Evolutionary conservation across 2,797 vertebrate species (phyloP).

Genomic region (Morelia viridis): DNA sequence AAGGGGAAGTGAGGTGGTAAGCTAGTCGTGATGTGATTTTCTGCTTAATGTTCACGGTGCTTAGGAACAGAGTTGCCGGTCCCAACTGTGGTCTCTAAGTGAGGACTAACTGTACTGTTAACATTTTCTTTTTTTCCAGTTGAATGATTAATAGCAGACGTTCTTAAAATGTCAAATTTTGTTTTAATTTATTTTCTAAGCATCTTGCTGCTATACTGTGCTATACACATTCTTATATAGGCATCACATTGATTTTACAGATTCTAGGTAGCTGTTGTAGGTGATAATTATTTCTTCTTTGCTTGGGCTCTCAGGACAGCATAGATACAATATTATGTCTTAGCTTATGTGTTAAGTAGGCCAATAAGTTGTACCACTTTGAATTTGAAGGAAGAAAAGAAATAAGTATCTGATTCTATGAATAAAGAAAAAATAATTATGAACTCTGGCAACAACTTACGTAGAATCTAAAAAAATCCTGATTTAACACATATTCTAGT

Average conservation of each 20-base stretch:
- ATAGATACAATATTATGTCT: not conserved
- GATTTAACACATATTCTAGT: not conserved
- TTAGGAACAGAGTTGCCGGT: too few relatives aligned
- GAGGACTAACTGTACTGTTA: not conserved
- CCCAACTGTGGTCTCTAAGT: not conserved
- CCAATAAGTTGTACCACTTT: not conserved
- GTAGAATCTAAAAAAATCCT: not conserved
- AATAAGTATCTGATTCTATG: not conserved
- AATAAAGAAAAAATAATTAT: not conserved
- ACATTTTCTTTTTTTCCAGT: not conserved
- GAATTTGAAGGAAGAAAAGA: not conserved
- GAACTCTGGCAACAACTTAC: not conserved
- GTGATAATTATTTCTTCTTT: conserved; percentile 26
- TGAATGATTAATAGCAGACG: not conserved
- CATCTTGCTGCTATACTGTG: not conserved
- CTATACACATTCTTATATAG: not conserved
- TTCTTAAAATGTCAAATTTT: conserved; percentile 1
- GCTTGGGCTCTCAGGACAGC: not conserved
- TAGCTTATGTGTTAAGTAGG: not conserved
- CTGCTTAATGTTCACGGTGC: not conserved
- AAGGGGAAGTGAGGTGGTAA: not conserved
- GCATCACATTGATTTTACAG: not conserved
- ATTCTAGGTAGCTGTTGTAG: not conserved
- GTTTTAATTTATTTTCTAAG: not conserved
- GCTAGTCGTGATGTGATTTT: not conserved